Percentiles rank a stretch among this genome's conserved stretches.
These are phyloP conservation scores for Clarias macrocephalus DNA, from an alignment of 2,113 vertebrate species.

Conservation along the genomic window DNA sequence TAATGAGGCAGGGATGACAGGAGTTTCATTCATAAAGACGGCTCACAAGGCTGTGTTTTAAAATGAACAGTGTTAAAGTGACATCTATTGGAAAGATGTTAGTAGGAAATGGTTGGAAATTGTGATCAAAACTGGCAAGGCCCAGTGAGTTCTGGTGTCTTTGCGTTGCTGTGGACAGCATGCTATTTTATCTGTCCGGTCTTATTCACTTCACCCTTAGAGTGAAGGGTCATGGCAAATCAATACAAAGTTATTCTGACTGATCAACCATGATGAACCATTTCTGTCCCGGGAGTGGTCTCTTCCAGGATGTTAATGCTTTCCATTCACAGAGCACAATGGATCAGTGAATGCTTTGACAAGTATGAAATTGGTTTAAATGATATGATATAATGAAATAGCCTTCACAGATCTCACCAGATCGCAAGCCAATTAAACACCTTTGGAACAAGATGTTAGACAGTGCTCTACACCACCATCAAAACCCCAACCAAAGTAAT, in stretches of 20 bases:
- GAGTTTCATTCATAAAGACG: background rate
- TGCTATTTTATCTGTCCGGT: background rate
- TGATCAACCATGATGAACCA: background rate
- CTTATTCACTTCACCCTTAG: background rate
- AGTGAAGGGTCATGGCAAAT: background rate
- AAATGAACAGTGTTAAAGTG: background rate
- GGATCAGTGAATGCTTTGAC: background rate
- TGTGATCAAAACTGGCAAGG: background rate
- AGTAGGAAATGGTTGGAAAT: background rate
- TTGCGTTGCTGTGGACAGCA: background rate
- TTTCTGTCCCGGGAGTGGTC: background rate
- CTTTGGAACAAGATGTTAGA: background rate
- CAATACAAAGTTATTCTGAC: slow-evolving; percentile 2
- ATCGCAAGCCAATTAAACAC: background rate
- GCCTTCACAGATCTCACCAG: background rate
- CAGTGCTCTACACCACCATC: background rate
- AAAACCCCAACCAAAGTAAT: background rate
- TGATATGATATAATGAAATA: background rate
- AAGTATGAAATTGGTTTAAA: background rate
- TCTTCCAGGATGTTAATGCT: background rate
- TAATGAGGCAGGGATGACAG: background rate
- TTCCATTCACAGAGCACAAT: background rate
- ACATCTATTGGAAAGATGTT: background rate
- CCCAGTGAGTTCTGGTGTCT: background rate
- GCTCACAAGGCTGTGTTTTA: background rate